Conservation (phyloP, 2,797 vertebrate genomes). For the Ara ararauna region DNA sequence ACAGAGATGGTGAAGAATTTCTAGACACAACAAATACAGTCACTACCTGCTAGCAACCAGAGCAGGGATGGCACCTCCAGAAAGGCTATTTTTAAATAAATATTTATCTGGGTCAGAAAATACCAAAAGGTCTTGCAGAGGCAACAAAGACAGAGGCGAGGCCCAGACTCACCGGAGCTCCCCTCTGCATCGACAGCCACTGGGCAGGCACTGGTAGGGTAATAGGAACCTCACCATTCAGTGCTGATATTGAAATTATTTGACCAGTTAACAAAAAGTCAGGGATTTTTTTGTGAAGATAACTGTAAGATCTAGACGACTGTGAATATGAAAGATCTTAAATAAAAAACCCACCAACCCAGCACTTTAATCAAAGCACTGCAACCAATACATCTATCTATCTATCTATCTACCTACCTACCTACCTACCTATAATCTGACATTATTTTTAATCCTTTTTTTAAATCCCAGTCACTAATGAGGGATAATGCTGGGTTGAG, state of each 20-base stretch:
- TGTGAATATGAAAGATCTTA: background rate
- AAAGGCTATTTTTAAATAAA: background rate
- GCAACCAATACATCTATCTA: background rate
- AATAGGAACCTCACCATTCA: background rate
- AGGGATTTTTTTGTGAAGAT: background rate
- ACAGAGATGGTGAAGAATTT: background rate
- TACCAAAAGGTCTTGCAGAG: background rate
- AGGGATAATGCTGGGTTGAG: slow-evolving; percentile 65
- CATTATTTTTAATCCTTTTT: slow-evolving; percentile 67
- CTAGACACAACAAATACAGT: background rate
- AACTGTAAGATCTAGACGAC: background rate
- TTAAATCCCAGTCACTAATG: slow-evolving; percentile 62
- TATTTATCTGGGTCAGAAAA: background rate
- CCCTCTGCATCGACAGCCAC: accelerated
- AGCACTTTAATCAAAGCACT: slow-evolving; percentile 60
- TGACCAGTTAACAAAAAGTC: background rate
- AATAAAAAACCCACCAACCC: background rate
- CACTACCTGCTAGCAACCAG: background rate
- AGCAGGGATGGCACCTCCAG: background rate
- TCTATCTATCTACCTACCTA: background rate
- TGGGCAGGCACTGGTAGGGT: background rate
- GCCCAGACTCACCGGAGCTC: background rate
- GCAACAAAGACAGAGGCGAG: accelerated
- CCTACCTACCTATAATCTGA: slow-evolving; percentile 36
- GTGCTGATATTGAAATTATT: background rate